Evolutionary conservation across 1,140 invertebrate genomes (phyloP), one percentile per base, ranked within the genome.

Genomic region (Saxidomus purpurata): DNA sequence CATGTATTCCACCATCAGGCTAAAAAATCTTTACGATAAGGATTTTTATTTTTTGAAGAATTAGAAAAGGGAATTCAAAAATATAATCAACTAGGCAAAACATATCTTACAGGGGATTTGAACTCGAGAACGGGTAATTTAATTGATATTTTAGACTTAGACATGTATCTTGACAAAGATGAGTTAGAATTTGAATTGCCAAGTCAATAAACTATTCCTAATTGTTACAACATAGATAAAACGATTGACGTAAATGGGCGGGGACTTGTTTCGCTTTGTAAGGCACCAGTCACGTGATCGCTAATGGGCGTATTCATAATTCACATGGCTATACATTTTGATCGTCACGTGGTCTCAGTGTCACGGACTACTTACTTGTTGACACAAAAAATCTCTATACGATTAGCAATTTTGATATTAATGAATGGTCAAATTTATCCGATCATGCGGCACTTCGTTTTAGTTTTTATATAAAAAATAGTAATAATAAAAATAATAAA

Each of bases 391-490:
- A n/a, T 22, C 19, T 59, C 6, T n/a, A 59, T 19, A 59, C 52
- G 6, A 22, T 59, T 11, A 11, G 52, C 19, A 59, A 19, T 22
- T 59, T 59, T 59, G 15, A 59, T 59, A 19, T 59, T 22, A 19
- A 59, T 59, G 52, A 59, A 59, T 59, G 52, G 52, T 59, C 52
- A 59, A 59, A 59, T 59, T 22, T 59, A 59, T 59, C 52, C 19
- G 52, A 59, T 59, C 52, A 59, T 59, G 52, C 52, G 6, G 52
- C 52, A 22, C 52, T 59, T 59, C 19, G 52, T 59, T 59, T 59
- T 59, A 22, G 52, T 59, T 59, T 59, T 19, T 22, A 59, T 59
- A 22, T 17, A 6, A 59, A 59, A 22, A 59, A n/a, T 11, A 11
- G 19, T 59, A 22, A 22, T 22, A 59, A 59, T 59, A 19, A 59